These are phyloP conservation scores for Trachops cirrhosus DNA, from an alignment of 2,797 vertebrate genomes.

Conservation along the genomic window DNA sequence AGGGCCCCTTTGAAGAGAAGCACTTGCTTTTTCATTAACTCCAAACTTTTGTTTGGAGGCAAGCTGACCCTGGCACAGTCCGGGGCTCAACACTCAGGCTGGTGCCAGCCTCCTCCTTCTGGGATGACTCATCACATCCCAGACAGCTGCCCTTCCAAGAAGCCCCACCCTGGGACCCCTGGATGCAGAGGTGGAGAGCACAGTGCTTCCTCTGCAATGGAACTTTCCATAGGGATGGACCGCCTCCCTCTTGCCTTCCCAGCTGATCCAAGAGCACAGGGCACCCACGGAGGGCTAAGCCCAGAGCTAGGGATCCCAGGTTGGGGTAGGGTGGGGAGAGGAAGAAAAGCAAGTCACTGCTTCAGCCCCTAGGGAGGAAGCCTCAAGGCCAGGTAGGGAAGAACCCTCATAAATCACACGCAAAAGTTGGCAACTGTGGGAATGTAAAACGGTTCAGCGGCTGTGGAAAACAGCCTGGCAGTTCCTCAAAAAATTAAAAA, in stretches of 20 bases:
- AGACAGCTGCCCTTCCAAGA: neutral
- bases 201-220: neutral
- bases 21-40: neutral
- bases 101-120: neutral
- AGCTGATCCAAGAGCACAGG: neutral
- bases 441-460: neutral
- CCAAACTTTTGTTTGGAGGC: neutral
- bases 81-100: neutral
- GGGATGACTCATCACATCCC: constrained; percentile 45
- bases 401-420: neutral
- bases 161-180: neutral
- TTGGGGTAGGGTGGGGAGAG: accelerated
- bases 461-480: neutral
- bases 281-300: neutral
- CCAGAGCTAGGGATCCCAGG: neutral
- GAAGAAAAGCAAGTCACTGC: neutral
- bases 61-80: neutral
- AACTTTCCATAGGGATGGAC: neutral
- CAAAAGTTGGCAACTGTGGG: neutral
- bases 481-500: neutral
- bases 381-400: neutral
- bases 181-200: neutral
- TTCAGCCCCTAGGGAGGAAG: neutral
- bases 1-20: neutral
- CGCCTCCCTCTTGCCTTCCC: neutral